Percentiles rank a stretch among this genome's conserved stretches.
Conservation (phyloP, 2,113 vertebrate species). For the Gyps fulvus region DNA sequence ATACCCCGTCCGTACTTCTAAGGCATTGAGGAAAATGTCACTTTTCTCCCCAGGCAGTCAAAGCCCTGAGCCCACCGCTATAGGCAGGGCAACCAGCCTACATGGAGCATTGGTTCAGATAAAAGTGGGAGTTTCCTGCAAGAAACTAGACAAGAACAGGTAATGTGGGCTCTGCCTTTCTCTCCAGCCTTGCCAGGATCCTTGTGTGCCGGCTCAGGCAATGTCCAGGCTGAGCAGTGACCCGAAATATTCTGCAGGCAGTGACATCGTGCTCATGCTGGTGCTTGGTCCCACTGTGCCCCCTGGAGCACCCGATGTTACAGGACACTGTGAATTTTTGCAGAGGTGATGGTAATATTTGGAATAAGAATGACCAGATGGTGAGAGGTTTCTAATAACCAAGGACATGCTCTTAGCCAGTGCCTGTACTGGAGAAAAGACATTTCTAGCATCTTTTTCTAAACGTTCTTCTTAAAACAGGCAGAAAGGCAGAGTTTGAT, state of each 20-base stretch:
- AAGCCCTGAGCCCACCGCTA: neutral
- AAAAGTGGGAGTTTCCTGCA: neutral
- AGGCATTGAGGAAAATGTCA: neutral
- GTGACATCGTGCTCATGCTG: neutral
- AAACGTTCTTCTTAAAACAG: neutral
- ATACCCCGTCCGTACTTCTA: neutral
- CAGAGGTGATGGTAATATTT: neutral
- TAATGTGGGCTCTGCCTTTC: neutral
- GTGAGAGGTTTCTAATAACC: neutral
- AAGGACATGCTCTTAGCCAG: neutral
- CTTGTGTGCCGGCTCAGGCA: neutral
- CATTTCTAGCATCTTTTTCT: neutral
- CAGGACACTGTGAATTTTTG: neutral
- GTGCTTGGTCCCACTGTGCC: neutral
- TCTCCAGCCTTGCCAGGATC: neutral
- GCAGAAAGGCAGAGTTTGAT: neutral
- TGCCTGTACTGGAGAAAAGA: neutral
- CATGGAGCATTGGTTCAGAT: neutral
- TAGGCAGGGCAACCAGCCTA: neutral
- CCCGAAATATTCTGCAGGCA: neutral
- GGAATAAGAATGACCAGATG: neutral
- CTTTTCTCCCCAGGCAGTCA: neutral
- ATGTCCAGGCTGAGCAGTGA: neutral
- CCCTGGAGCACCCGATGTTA: neutral
- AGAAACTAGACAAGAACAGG: neutral